These are phyloP conservation scores for Oscheius sp. DNA, from an alignment of 2,888 invertebrate genomes.

Conservation along the genomic window DNA sequence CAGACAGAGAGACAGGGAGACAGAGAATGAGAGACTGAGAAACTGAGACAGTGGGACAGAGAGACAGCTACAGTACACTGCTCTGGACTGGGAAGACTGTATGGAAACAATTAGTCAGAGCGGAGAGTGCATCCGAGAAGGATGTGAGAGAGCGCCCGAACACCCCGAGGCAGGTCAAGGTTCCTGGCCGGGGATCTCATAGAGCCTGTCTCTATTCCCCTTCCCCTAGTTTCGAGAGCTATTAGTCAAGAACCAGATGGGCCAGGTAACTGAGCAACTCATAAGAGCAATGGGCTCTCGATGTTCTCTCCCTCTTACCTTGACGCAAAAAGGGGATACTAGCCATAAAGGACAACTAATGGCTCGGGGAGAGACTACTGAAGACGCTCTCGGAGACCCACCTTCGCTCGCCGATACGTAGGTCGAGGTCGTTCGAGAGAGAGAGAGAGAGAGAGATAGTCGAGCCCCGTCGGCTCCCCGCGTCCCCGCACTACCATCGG, in stretches of 20 bases:
- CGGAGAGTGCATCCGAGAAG: slow-evolving; percentile 35
- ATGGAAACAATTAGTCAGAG: not conserved
- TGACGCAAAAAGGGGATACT: too few species aligned
- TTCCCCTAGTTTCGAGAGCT: too few species aligned
- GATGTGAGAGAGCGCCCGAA: slow-evolving; percentile 31
- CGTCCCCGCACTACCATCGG: not conserved
- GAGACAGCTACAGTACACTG: slow-evolving; percentile 1
- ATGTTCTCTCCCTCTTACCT: too few species aligned
- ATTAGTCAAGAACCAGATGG: too few species aligned
- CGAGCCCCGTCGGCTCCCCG: slow-evolving; percentile 14
- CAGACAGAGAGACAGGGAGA: not conserved
- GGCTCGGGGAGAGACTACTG: too few species aligned
- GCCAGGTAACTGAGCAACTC: too few species aligned
- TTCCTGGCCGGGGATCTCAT: slow-evolving; percentile 19
- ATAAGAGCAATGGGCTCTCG: too few species aligned
- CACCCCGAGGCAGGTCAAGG: slow-evolving; percentile 30
- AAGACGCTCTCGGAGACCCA: too few species aligned
- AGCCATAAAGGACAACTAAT: too few species aligned
- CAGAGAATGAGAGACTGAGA: not conserved
- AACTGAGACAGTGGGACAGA: not conserved
- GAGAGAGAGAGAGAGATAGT: slow-evolving; percentile 13
- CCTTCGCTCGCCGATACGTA: not conserved
- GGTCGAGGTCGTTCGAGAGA: slow-evolving; percentile 26
- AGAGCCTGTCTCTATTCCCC: too few species aligned
- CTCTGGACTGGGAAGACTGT: not conserved